These are phyloP conservation scores for Tapera naevia DNA, from an alignment of 2,797 vertebrate species.

Conservation along the genomic window DNA sequence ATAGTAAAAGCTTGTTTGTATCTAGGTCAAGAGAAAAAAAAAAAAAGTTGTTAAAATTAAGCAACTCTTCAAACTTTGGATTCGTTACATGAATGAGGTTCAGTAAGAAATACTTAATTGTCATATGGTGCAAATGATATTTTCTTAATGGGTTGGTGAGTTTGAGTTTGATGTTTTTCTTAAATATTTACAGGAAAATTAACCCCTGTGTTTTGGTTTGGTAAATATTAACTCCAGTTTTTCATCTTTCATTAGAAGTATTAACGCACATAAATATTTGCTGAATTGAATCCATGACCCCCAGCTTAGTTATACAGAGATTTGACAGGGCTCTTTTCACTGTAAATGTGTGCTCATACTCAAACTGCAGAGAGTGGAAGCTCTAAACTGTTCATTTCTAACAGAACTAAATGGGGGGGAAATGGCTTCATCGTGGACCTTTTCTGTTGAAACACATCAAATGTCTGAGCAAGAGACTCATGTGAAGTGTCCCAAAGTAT, in stretches of 20 bases:
- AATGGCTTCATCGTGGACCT: fast-evolving
- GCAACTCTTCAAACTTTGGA: neutral
- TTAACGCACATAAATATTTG: neutral
- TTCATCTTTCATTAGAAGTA: neutral
- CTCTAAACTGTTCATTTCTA: fast-evolving
- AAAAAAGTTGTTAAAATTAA: constrained; percentile 1
- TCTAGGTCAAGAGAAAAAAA: constrained; percentile 3
- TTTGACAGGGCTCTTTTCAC: fast-evolving
- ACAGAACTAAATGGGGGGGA: fast-evolving
- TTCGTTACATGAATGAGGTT: neutral
- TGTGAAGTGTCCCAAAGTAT: neutral
- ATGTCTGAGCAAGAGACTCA: fast-evolving
- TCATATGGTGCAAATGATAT: neutral
- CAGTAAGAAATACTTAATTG: neutral
- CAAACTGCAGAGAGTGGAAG: fast-evolving
- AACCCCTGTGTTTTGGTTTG: neutral
- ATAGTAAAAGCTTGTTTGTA: neutral
- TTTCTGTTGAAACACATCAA: neutral
- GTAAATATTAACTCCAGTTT: neutral
- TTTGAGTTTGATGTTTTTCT: neutral
- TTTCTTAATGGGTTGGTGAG: neutral
- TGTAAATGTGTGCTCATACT: fast-evolving
- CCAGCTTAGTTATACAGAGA: neutral
- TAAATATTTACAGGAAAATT: neutral
- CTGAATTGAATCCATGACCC: neutral